Evolutionary conservation across 2,888 invertebrate species (phyloP).

Genomic region (Drosophila algonquin): DNA sequence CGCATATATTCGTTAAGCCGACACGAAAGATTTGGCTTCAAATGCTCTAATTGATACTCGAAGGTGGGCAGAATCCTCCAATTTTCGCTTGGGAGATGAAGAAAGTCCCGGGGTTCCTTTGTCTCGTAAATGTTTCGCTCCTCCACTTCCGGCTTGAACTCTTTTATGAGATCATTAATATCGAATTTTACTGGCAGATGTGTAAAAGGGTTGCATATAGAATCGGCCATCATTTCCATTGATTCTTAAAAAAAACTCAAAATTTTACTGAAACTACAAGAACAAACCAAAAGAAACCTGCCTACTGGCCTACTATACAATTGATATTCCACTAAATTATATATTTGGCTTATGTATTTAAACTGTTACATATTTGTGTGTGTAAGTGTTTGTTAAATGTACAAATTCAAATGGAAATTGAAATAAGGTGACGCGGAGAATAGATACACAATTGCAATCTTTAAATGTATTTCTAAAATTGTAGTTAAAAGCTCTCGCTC

Average conservation of each 20-base stretch:
- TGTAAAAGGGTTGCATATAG: conserved; percentile 57
- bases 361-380: conserved; percentile 41
- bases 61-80: conserved; percentile 70
- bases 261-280: neutral
- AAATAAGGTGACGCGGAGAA: conserved; percentile 14
- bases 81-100: conserved; percentile 50
- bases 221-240: conserved; percentile 7
- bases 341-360: conserved; percentile 74
- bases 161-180: conserved; percentile 49
- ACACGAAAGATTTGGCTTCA: conserved; percentile 58
- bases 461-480: conserved; percentile 57
- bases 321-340: conserved; percentile 49
- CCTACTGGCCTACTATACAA: conserved; percentile 4
- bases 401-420: conserved; percentile 50
- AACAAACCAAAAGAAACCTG: conserved; percentile 3
- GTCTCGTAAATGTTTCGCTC: conserved; percentile 25
- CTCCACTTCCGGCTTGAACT: conserved; percentile 55
- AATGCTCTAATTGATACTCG: conserved; percentile 60
- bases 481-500: conserved; percentile 52
- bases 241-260: neutral
- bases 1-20: conserved; percentile 53
- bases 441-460: conserved; percentile 20
- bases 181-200: conserved; percentile 53
- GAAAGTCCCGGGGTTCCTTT: conserved; percentile 50
- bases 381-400: conserved; percentile 45